These are phyloP conservation scores for Sparidentex hasta DNA, from an alignment of 2,797 vertebrate species.

Conservation along the genomic window DNA sequence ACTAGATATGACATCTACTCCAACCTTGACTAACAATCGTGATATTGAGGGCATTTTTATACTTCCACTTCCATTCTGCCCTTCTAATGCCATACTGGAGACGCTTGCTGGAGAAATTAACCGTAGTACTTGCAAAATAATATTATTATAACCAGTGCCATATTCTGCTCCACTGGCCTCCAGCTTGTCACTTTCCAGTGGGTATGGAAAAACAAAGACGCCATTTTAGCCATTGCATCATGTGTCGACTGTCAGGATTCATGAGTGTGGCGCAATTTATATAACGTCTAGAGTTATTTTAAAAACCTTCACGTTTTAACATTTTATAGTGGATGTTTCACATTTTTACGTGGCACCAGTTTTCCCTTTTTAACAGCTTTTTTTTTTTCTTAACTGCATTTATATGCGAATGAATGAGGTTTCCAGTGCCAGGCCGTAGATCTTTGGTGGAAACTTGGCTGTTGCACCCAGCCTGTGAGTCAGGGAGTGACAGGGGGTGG, in stretches of 20 bases:
- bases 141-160: constrained; percentile 10
- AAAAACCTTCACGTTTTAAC: neutral
- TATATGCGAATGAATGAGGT: constrained; percentile 20
- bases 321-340: constrained; percentile 39
- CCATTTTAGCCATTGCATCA: constrained; percentile 56
- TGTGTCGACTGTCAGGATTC: constrained; percentile 48
- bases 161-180: constrained; percentile 12
- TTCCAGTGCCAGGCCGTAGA: constrained; percentile 31
- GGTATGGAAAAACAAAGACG: constrained; percentile 46
- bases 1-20: neutral
- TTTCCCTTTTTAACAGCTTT: neutral
- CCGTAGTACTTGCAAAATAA: constrained; percentile 1
- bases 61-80: neutral
- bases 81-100: constrained; percentile 5
- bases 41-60: constrained; percentile 3
- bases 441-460: constrained; percentile 68
- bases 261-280: constrained; percentile 43
- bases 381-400: constrained; percentile 41
- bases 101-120: constrained; percentile 1
- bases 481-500: constrained; percentile 42
- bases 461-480: constrained; percentile 13
- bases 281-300: constrained; percentile 34
- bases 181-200: constrained; percentile 40
- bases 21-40: neutral
- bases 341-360: constrained; percentile 45